Percentiles rank a stretch among this genome's conserved stretches.
Conservation (phyloP, 2,797 vertebrate species). For the Acanthurus leucopareius region DNA sequence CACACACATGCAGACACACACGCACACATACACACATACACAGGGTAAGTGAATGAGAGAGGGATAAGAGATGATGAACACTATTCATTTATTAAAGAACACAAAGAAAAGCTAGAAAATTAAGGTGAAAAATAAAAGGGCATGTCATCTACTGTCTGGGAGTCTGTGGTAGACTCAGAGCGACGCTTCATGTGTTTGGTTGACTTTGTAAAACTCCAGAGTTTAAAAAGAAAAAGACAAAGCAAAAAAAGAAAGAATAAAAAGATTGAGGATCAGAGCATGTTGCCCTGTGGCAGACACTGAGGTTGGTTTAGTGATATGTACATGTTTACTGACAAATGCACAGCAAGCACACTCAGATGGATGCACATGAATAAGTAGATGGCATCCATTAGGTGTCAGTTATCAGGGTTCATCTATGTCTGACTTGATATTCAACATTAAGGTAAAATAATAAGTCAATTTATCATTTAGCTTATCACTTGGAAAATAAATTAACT, state of each 20-base stretch:
- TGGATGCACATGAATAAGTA: neutral
- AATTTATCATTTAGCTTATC: neutral
- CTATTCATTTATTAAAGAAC: conserved; percentile 63
- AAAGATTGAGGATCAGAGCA: conserved; percentile 2
- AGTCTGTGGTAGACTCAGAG: conserved; percentile 18
- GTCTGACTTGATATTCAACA: conserved; percentile 2
- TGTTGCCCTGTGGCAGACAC: conserved; percentile 13
- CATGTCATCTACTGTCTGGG: conserved; percentile 37
- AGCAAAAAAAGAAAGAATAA: conserved; percentile 11
- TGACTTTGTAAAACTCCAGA: conserved; percentile 44
- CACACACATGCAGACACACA: conserved; percentile 15
- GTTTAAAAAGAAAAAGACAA: neutral
- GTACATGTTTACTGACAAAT: neutral
- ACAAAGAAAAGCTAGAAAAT: conserved; percentile 57
- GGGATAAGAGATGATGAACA: conserved; percentile 40
- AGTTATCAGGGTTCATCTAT: conserved; percentile 4
- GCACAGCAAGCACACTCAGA: neutral
- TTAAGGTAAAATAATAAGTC: neutral
- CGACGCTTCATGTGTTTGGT: conserved; percentile 28
- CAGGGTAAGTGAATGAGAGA: conserved; percentile 30
- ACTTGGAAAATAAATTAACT: neutral
- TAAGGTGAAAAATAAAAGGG: conserved; percentile 30
- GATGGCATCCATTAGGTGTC: neutral
- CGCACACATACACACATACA: conserved; percentile 22
- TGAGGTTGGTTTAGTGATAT: neutral